Percentiles rank a stretch among this genome's conserved stretches.
These are phyloP conservation scores for Accipiter cooperii DNA, from an alignment of 2,113 vertebrate genomes.

Conservation along the genomic window DNA sequence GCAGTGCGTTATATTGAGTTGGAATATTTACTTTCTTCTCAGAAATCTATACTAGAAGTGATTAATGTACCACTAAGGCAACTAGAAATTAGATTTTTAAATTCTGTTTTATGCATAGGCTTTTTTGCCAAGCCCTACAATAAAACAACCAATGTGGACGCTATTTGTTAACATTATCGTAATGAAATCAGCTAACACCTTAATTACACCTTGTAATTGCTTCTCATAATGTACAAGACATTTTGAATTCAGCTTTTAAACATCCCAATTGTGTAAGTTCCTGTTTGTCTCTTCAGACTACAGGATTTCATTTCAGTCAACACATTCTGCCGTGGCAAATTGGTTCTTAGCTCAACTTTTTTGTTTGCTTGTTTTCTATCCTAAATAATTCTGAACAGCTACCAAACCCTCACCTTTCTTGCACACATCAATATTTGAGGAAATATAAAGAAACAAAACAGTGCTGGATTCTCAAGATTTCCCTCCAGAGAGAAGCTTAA, in stretches of 20 bases:
- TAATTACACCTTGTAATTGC: neutral
- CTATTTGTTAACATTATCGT: neutral
- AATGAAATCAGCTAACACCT: constrained; percentile 17
- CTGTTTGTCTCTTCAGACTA: neutral
- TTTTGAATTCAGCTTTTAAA: neutral
- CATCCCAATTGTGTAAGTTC: neutral
- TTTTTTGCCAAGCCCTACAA: neutral
- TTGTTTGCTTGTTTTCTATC: neutral
- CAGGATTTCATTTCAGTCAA: neutral
- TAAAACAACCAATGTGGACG: neutral
- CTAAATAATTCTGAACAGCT: neutral
- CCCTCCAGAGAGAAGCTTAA: constrained; percentile 44
- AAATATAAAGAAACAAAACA: constrained; percentile 8
- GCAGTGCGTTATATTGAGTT: neutral
- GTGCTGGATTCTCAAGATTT: neutral
- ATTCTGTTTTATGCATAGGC: neutral
- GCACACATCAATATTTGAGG: neutral
- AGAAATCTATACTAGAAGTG: neutral
- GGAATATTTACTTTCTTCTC: constrained; percentile 5
- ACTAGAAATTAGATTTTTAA: neutral
- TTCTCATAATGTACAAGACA: neutral
- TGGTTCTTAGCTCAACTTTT: neutral
- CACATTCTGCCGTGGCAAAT: neutral
- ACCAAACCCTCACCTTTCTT: neutral
- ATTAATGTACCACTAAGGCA: neutral